Evolutionary conservation across 2,113 vertebrate species (phyloP), one percentile per base, ranked within the genome.

Genomic region (Chelonoidis abingdonii): DNA sequence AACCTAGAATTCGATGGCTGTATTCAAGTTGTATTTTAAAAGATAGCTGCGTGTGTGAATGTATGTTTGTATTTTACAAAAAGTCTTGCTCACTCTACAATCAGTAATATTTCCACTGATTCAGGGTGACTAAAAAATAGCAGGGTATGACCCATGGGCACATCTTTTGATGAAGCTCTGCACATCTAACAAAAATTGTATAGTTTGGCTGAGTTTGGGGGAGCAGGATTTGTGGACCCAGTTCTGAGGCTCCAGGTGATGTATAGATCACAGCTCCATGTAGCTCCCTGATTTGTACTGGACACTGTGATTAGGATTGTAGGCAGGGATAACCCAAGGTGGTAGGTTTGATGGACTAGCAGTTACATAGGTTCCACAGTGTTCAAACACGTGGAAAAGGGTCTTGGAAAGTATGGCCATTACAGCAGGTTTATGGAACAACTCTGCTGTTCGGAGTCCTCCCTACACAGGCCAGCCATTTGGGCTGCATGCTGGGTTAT

Each of bases 291-390:
- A 35, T 84, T 9, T 27, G 49, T 47, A 65, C 12, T 62, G 41
- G 2, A n/a, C 81, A 84, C 5, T 9, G 1, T 81, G n/a, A 53
- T 59, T 12, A 13, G 65, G 50, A 53, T 38, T 2, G 5, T 57
- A 79, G 84, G 5, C 3, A 5, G 16, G 19, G 3, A 6, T 79
- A 84, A 84, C 4, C 3, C 52, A 47, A 19, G 3, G 24, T 83
- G 13, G 8, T 27, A 76, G 47, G 17, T 17, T 57, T 31, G 0
- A 0, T 14, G 65, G 17, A 11, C 38, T 6, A 1, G 3, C 57
- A 81, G 27, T 81, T 27, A 44, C 16, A 27, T 2, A 54, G 52
- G 19, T 35, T 38, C 21, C 53, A 31, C 29, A 2, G 7, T 65
- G 1, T 21, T 21, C 13, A 27, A 5, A 69, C 59, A 65, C 44